These are phyloP conservation scores for Ormyrus labotus DNA, from an alignment of 2,888 invertebrate species.

Conservation along the genomic window DNA sequence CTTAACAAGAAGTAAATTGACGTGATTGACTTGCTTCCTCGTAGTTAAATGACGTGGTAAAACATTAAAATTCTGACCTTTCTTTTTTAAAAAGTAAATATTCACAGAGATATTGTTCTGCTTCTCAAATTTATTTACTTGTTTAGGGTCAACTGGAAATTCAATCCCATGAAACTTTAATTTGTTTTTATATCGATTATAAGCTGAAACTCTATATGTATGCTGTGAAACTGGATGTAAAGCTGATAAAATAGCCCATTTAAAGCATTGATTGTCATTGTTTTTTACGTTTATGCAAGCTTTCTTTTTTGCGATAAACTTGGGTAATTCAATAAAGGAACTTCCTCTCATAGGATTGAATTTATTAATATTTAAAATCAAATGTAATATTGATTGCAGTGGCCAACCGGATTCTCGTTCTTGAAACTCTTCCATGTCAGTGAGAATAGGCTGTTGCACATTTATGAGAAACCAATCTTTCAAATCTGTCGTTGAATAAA, in stretches of 20 bases:
- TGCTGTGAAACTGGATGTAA: conserved; percentile 52
- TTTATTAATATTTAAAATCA: too few species aligned
- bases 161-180: too few species aligned
- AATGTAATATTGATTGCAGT: too few species aligned
- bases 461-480: conserved; percentile 1
- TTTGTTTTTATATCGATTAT: too few species aligned
- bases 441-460: too few species aligned
- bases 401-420: too few species aligned
- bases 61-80: neutral
- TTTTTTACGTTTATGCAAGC: conserved; percentile 61
- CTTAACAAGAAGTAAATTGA: neutral
- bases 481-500: neutral
- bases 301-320: conserved; percentile 32
- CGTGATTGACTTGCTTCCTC: neutral
- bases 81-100: neutral
- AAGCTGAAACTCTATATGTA: conserved; percentile 47
- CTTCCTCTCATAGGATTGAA: too few species aligned
- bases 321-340: too few species aligned
- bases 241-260: conserved; percentile 61
- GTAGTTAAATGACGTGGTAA: neutral
- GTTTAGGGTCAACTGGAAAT: too few species aligned
- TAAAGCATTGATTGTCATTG: conserved; percentile 60
- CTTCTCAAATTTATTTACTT: conserved; percentile 39
- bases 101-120: conserved; percentile 52
- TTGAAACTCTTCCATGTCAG: too few species aligned